Percentiles rank a stretch among this genome's conserved stretches.
phyloP scores from a whole-genome alignment of 2,888 invertebrate species.

The Campoplex capitator region DNA sequence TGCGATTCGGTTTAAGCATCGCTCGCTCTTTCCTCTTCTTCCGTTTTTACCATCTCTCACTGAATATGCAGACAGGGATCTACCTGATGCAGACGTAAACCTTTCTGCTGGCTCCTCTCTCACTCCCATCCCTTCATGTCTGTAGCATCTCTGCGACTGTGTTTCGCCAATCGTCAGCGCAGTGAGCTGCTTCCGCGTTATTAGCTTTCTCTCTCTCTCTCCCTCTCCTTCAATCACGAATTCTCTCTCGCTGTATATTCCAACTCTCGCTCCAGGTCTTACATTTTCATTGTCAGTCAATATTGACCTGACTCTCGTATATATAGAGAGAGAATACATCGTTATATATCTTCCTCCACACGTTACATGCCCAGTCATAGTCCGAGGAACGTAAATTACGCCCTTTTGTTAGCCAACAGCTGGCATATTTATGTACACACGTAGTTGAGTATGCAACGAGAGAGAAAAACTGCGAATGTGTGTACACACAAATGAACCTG shows the following conservation, averaged over 20 bases:
- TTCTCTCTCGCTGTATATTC: neutral
- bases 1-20: slow-evolving; percentile 33
- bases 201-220: slow-evolving; percentile 24
- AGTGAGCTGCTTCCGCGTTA: slow-evolving; percentile 45
- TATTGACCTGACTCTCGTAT: slow-evolving; percentile 32
- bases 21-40: slow-evolving; percentile 13
- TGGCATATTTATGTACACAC: slow-evolving; percentile 19
- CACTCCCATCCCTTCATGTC: neutral
- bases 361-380: neutral
- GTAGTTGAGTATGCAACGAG: slow-evolving; percentile 15
- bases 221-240: slow-evolving; percentile 10
- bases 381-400: neutral
- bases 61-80: slow-evolving; percentile 21
- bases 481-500: slow-evolving; percentile 1
- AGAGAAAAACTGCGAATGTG: neutral
- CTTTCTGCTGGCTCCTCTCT: neutral
- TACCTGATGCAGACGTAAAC: slow-evolving; percentile 43
- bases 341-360: neutral
- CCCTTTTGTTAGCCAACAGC: neutral
- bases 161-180: slow-evolving; percentile 23
- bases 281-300: slow-evolving; percentile 66
- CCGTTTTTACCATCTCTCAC: slow-evolving; percentile 13
- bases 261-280: slow-evolving; percentile 37
- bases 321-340: neutral
- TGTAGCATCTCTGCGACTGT: neutral